phyloP scores from a whole-genome alignment of 2,888 invertebrate genomes.

The Dryococelus australis region DNA sequence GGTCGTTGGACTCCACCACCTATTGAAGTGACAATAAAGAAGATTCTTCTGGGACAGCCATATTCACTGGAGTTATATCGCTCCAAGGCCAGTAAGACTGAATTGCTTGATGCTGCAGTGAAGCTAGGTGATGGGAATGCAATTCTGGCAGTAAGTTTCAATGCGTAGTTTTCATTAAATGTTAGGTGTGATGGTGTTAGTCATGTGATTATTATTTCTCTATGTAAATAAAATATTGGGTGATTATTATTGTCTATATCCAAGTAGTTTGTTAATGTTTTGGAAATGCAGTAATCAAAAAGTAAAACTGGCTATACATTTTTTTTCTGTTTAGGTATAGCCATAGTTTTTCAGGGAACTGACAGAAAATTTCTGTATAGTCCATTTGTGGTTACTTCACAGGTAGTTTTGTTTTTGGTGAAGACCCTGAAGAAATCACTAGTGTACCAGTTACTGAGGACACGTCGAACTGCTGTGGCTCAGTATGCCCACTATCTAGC shows the following conservation, averaged over 20 bases:
- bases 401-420: slow-evolving; percentile 78
- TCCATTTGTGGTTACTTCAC: no score
- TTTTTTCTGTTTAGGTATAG: no score
- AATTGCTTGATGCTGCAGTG: slow-evolving; percentile 74
- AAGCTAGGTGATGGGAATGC: slow-evolving; percentile 79
- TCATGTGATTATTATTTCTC: no score
- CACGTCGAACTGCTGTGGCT: slow-evolving; percentile 73
- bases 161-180: neutral
- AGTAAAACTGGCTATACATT: no score
- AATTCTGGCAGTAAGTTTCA: slow-evolving; percentile 67
- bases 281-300: no score
- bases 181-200: no score
- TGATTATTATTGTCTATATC: no score
- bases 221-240: no score
- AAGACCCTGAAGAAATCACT: slow-evolving; percentile 75
- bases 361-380: no score
- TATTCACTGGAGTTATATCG: slow-evolving; percentile 64
- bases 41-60: slow-evolving; percentile 62
- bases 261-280: no score
- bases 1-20: slow-evolving; percentile 52
- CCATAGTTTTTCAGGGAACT: no score
- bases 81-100: slow-evolving; percentile 68
- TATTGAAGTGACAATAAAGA: slow-evolving; percentile 61
- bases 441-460: slow-evolving; percentile 72
- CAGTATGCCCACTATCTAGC: slow-evolving; percentile 80